Base-by-base conservation (phyloP, 2,888 invertebrate species). In the Apotomis capreana region DNA sequence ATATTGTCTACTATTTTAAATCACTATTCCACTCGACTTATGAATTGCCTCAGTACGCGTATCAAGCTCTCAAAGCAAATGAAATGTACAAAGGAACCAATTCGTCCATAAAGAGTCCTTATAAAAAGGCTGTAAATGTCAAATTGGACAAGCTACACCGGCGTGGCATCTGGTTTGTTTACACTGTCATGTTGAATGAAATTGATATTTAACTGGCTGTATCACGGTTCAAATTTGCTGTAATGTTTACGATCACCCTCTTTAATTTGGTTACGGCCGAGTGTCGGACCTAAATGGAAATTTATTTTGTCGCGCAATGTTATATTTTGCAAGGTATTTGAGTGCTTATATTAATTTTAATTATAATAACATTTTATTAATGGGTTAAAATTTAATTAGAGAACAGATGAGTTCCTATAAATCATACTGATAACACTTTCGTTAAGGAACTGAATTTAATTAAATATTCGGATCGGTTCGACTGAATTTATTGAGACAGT, bases 261-360 rank as follows among this genome's bases (percentile, higher is more conserved):
- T 70, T 70, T 58, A 55, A 68, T 67, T 68, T 62, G 61, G 57
- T 62, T 65, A 55, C 60, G 60, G 37, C 61, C 58, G 52, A 59
- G 61, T 37, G 52, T 36, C 40, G 49, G 67, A 44, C 57, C 37
- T 51, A 61, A 71, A 71, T 62, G 67, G 57, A 61, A 57, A 71
- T 52, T 71, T 71, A 61, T 62, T 67, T 58, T 40, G 65, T 61
- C 37, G 55, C 49, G 44, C 26, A 46, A 15, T 40, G 51, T 60
- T 54, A 55, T 49, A 49, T 49, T 55, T 65, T 36, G 55, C 64
- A 12, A 26, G 46, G 55, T 12, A 55, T 62, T 51, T 49, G 58
- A 58, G 44, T 36, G 61, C 6, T 8, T 4, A 13, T 64, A 37
- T 52, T 37, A 51, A 37, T 52, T 52, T 63, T 10, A 52, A 52